Evolutionary conservation across 2,113 vertebrate genomes (phyloP).

Genomic region (Manacus vitellinus): DNA sequence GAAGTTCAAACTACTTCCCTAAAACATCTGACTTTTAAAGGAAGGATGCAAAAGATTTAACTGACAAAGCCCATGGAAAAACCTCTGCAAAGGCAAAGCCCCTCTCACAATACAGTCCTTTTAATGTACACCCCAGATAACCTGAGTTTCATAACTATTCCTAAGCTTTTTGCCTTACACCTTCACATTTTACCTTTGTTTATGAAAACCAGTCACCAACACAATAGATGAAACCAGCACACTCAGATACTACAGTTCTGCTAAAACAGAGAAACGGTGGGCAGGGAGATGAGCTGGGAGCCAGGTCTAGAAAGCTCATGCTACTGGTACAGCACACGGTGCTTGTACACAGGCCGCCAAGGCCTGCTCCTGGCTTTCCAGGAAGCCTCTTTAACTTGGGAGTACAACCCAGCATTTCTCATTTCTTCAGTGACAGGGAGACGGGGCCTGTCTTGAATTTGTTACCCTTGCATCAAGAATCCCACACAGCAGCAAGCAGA

Average conservation of each 20-base stretch:
- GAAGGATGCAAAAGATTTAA: not conserved
- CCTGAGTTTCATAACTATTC: not conserved
- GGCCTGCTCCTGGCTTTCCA: not conserved
- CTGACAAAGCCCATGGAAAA: not conserved
- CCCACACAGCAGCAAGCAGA: not conserved
- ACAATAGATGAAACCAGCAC: not conserved
- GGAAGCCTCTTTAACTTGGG: not conserved
- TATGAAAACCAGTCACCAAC: not conserved
- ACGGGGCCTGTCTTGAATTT: not conserved
- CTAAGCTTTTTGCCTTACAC: not conserved
- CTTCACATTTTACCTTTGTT: not conserved
- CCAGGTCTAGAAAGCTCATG: not conserved
- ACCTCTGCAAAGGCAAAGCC: not conserved
- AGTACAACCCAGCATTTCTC: not conserved
- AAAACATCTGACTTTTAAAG: not conserved
- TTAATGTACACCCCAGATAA: not conserved
- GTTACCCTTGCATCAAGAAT: not conserved
- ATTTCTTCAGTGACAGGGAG: not conserved
- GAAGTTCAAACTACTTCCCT: not conserved
- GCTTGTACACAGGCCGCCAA: not conserved
- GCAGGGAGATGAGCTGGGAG: not conserved
- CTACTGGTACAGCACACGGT: not conserved
- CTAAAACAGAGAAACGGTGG: not conserved
- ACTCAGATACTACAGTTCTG: not conserved
- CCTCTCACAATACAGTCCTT: not conserved